phyloP scores from a whole-genome alignment of 2,888 invertebrate genomes.

The Drosophila longiperda region DNA sequence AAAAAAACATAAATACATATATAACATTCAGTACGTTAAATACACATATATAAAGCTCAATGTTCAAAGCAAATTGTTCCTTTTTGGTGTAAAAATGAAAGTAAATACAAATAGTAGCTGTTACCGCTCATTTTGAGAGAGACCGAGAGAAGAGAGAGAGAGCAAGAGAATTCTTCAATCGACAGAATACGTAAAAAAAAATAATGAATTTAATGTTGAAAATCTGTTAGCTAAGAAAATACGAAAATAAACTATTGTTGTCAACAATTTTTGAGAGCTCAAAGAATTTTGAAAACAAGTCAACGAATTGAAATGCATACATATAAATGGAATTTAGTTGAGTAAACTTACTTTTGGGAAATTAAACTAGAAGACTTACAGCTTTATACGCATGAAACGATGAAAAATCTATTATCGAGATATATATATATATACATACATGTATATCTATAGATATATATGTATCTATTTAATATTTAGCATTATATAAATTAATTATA shows the following conservation, averaged over 20 bases:
- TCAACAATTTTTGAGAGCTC: constrained; percentile 56
- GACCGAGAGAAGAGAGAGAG: constrained; percentile 14
- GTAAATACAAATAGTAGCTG: constrained; percentile 42
- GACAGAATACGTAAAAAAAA: constrained; percentile 47
- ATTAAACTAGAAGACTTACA: constrained; percentile 81
- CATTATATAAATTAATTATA: constrained; percentile 68
- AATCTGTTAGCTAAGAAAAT: constrained; percentile 48
- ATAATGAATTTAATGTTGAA: constrained; percentile 46
- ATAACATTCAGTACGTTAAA: constrained; percentile 44
- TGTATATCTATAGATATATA: constrained; percentile 39
- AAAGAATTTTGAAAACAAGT: constrained; percentile 28
- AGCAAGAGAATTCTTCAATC: constrained; percentile 17
- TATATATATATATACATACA: constrained; percentile 9
- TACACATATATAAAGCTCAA: constrained; percentile 65
- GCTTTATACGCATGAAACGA: constrained; percentile 76
- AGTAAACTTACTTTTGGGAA: constrained; percentile 67
- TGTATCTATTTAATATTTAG: constrained; percentile 59
- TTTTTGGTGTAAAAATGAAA: constrained; percentile 58
- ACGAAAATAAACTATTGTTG: constrained; percentile 56
- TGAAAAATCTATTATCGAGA: constrained; percentile 63
- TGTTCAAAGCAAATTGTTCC: constrained; percentile 80
- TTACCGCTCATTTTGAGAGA: constrained; percentile 32
- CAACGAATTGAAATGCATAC: constrained; percentile 45
- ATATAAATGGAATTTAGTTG: constrained; percentile 71
- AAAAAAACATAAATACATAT: constrained; percentile 33